These are phyloP conservation scores for Strix uralensis DNA, from an alignment of 2,113 vertebrate species.

Conservation along the genomic window DNA sequence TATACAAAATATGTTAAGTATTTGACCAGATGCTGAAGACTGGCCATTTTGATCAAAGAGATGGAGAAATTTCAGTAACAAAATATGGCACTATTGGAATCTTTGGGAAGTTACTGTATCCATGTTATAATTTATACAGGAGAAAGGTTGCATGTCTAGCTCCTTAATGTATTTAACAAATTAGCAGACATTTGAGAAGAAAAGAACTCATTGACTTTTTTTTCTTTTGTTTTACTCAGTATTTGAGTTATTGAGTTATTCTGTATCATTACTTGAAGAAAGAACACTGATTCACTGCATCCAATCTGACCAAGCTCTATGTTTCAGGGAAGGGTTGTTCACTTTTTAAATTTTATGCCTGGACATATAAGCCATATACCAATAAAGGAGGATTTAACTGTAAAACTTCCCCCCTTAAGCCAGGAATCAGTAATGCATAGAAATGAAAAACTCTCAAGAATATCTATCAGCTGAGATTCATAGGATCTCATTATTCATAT, in stretches of 20 bases:
- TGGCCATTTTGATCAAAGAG: neutral
- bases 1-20: neutral
- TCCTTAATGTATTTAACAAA: neutral
- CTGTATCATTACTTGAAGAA: neutral
- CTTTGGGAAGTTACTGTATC: neutral
- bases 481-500: neutral
- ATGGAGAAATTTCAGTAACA: neutral
- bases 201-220: neutral
- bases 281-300: neutral
- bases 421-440: neutral
- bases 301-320: neutral
- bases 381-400: neutral
- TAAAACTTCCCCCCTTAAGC: neutral
- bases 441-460: neutral
- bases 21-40: neutral
- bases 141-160: neutral
- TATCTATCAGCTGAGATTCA: neutral
- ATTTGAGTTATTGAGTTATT: neutral
- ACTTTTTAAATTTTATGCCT: neutral
- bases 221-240: neutral
- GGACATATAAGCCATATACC: neutral
- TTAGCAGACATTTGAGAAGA: neutral
- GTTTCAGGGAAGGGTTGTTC: neutral
- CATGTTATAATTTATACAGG: neutral
- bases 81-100: neutral